phyloP scores from a whole-genome alignment of 2,797 vertebrate genomes.

The Mus minutoides region DNA sequence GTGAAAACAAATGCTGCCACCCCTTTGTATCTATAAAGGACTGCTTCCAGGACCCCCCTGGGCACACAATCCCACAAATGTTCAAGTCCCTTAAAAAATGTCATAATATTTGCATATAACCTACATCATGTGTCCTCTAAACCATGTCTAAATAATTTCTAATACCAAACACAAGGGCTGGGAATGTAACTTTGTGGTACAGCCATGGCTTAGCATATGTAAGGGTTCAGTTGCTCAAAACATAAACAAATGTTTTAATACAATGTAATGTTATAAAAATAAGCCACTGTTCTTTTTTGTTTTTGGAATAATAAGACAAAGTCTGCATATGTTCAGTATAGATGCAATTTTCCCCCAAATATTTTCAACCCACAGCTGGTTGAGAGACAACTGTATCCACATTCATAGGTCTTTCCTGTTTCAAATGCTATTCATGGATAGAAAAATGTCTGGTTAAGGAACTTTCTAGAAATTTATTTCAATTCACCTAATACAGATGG shows the following conservation, averaged over 20 bases:
- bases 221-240: neutral
- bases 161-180: neutral
- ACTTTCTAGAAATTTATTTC: conserved; percentile 55
- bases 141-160: neutral
- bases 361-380: neutral
- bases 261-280: neutral
- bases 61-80: neutral
- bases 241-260: neutral
- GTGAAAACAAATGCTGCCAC: neutral
- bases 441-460: conserved; percentile 40
- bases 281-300: neutral
- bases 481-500: conserved; percentile 25
- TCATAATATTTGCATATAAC: neutral
- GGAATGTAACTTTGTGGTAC: neutral
- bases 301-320: neutral
- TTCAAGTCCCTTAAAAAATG: neutral
- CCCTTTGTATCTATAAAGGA: neutral
- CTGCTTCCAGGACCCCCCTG: neutral
- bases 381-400: neutral
- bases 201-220: neutral
- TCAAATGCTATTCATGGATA: conserved; percentile 24
- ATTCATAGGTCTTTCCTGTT: conserved; percentile 38
- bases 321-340: neutral
- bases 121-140: neutral
- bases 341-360: neutral